Evolutionary conservation across 2,113 vertebrate species (phyloP).

Genomic region (Microtus pennsylvanicus): DNA sequence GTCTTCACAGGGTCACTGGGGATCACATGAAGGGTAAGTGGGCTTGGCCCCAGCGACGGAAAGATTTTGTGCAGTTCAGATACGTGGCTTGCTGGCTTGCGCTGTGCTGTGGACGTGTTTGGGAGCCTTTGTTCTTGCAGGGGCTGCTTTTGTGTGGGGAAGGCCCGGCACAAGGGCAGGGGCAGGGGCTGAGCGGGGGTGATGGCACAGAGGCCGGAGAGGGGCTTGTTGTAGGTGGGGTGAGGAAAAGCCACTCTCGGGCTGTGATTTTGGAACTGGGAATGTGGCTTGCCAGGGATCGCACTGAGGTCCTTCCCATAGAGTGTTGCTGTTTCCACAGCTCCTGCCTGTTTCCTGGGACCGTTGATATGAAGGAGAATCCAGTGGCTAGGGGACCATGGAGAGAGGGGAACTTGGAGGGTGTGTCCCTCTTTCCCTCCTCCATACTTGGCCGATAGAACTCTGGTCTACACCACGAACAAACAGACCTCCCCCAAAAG

Average conservation of each 20-base stretch:
- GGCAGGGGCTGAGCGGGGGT: too few species aligned
- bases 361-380: not conserved
- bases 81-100: not conserved
- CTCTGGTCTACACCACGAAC: not conserved
- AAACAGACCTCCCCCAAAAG: not conserved
- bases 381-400: not conserved
- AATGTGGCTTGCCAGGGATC: too few species aligned
- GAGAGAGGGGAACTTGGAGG: accelerated
- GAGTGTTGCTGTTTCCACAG: not conserved
- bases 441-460: not conserved
- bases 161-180: not conserved
- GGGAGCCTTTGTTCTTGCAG: not conserved
- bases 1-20: not conserved
- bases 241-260: not conserved
- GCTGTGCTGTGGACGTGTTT: not conserved
- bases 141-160: not conserved
- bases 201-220: not conserved
- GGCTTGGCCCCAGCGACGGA: not conserved
- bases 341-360: not conserved
- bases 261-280: not conserved
- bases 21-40: not conserved
- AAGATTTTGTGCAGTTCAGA: not conserved
- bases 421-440: too few species aligned
- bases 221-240: not conserved
- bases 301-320: not conserved